Percentiles rank a stretch among this genome's conserved stretches.
phyloP scores from a whole-genome alignment of 2,113 vertebrate genomes.

The Panurus biarmicus region DNA sequence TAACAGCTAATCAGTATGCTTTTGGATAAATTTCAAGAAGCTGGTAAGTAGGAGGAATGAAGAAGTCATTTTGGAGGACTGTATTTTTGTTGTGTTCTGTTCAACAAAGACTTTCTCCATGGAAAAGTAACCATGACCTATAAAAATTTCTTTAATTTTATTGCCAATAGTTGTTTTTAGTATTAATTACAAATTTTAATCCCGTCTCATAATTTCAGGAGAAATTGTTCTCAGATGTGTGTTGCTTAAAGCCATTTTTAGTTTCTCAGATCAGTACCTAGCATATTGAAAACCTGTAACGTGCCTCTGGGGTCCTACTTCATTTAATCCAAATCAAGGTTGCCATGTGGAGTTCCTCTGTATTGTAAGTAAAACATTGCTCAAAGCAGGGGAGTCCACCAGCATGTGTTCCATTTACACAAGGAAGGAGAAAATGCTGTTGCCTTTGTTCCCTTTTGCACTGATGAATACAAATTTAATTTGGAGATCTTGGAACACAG shows the following conservation, averaged over 20 bases:
- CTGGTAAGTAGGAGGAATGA: constrained; percentile 18
- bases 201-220: constrained; percentile 34
- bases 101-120: background rate
- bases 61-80: background rate
- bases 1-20: background rate
- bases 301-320: constrained; percentile 55
- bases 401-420: constrained; percentile 49
- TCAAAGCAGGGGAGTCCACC: constrained; percentile 49
- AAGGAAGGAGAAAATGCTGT: constrained; percentile 44
- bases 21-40: background rate
- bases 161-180: background rate
- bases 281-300: constrained; percentile 52
- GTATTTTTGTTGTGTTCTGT: background rate
- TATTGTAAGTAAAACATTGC: constrained; percentile 63
- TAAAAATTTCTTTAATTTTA: background rate
- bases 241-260: constrained; percentile 60
- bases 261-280: constrained; percentile 56
- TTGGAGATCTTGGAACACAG: constrained; percentile 17
- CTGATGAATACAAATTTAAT: background rate
- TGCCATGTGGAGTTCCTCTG: constrained; percentile 62
- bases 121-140: background rate
- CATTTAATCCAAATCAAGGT: constrained; percentile 63
- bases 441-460: constrained; percentile 25
- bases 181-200: constrained; percentile 11
- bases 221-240: background rate